Evolutionary conservation across 2,888 invertebrate genomes (phyloP), one percentile per base, ranked within the genome.

Genomic region (Tinea semifulvella): DNA sequence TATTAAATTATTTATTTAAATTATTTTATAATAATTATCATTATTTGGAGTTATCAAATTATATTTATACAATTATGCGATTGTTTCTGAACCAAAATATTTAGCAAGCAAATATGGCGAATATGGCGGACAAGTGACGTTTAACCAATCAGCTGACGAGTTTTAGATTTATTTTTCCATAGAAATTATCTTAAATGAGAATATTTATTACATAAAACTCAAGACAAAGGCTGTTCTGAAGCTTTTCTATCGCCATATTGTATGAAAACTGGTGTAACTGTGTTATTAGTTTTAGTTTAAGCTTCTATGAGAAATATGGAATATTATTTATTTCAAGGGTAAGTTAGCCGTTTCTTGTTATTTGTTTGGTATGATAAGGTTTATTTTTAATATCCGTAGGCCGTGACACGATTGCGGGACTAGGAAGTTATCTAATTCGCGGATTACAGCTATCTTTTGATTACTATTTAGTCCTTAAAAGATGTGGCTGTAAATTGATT

Each of bases 191-290:
- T 14, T 7, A 31, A 31, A 31, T 31, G 31, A 31, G 14, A 14
- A 14, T 31, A 73, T 74, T 68, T 75, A 75, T 76, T 77, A 75
- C 71, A 77, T 76, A 75, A 79, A 31, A 31, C 31, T 31, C n/a
- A 14, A n/a, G 6, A 31, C 7, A 14, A 77, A 68, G 62, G 45
- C 63, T 48, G 50, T 31, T 31, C 11, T 2, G 76, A 68, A 61
- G 45, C 63, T 48, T 51, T 31, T 31, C 11, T 2, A 31, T 14
- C n/a, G 31, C 31, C 31, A 31, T 31, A 31, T 31, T 31, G 11
- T 31, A n/a, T 31, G 11, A 14, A 31, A 31, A 31, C 10, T 31
- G 13, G 31, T 31, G 31, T 14, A 14, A 31, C 14, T 31, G 31
- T 31, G 31, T 31, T 31, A 31, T 31, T 3, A 14, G 18, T 40